Percentiles rank a stretch among this genome's conserved stretches.
These are phyloP conservation scores for Nothobranchius kuhntae DNA, from an alignment of 2,113 vertebrate species.

Conservation along the genomic window DNA sequence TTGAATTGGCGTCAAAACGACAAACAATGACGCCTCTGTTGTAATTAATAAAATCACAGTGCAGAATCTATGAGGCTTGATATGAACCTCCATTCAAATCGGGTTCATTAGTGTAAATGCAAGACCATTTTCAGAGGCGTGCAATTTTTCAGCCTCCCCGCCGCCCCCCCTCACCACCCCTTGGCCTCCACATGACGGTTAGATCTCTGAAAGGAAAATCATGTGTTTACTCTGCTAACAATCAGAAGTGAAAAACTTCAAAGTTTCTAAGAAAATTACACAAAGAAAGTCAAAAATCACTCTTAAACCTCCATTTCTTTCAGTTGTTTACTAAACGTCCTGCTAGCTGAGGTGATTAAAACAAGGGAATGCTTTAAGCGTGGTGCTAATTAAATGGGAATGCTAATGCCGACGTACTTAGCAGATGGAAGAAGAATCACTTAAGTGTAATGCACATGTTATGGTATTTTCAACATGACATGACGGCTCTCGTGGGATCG, in stretches of 20 bases:
- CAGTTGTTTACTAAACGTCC: constrained; percentile 38
- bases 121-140: constrained; percentile 87
- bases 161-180: constrained; percentile 1
- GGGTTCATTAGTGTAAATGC: constrained; percentile 97
- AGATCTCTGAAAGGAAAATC: constrained; percentile 76
- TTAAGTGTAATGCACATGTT: constrained; percentile 99
- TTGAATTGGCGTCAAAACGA: constrained; percentile 97
- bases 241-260: constrained; percentile 72
- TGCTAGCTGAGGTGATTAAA: constrained; percentile 92
- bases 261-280: not conserved
- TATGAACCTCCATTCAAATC: constrained; percentile 98
- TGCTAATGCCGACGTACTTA: constrained; percentile 99
- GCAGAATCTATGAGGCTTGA: constrained; percentile 99
- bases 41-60: constrained; percentile 99
- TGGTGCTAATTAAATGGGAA: constrained; percentile 99
- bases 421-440: constrained; percentile 99
- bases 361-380: constrained; percentile 90
- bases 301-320: constrained; percentile 9
- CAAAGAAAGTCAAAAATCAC: not conserved
- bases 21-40: constrained; percentile 98
- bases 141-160: constrained; percentile 92
- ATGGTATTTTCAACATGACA: constrained; percentile 95
- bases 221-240: constrained; percentile 89
- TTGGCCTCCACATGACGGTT: constrained; percentile 77
- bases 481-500: constrained; percentile 89